Base-by-base conservation (phyloP, 1,140 invertebrate genomes). In the Carposina sasakii region DNA sequence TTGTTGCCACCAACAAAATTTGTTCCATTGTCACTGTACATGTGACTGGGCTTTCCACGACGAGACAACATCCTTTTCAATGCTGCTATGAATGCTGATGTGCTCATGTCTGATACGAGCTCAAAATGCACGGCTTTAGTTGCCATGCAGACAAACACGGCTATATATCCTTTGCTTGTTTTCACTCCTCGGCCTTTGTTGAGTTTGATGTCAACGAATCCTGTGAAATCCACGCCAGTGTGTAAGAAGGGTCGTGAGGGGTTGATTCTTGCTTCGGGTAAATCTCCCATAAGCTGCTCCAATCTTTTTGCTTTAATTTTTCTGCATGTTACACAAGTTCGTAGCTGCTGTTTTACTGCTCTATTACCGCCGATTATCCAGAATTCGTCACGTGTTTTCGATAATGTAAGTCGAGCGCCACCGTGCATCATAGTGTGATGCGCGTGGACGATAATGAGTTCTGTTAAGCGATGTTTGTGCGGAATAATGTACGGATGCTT, bases 91-190 rank as follows among this genome's bases (percentile, higher is more conserved):
- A 82, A 84, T 9, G 57, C 49, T 28, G 74, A 55, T 5, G 79
- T 81, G 6, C 54, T 52, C 2, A 87, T 40, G 13, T 61, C 68
- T 12, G 62, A 62, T 0, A 67, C 72, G 1, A 76, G 23, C 45
- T 87, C 83, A 1, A 87, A 24, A 48, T 87, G 84, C 4, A 87
- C 60, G 0, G 77, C 82, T 48, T 81, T 66, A 0, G 66, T 73
- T 45, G 24, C 60, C 51, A 56, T 48, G 40, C 75, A 85, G 0
- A 76, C 83, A 31, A 78, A 79, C 2, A 87, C 15, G 4, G 58
- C 66, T 8, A 76, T 54, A 42, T 67, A 82, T 5, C 67, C 53
- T 48, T 83, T 82, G 13, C 13, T 42, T 8, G 17, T 39, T 44
- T 71, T 59, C 6, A 33, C 43, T 1, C 61, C 50, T 16, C 66